Evolutionary conservation across 2,113 vertebrate species (phyloP).

Genomic region (Scartelaos histophorus): DNA sequence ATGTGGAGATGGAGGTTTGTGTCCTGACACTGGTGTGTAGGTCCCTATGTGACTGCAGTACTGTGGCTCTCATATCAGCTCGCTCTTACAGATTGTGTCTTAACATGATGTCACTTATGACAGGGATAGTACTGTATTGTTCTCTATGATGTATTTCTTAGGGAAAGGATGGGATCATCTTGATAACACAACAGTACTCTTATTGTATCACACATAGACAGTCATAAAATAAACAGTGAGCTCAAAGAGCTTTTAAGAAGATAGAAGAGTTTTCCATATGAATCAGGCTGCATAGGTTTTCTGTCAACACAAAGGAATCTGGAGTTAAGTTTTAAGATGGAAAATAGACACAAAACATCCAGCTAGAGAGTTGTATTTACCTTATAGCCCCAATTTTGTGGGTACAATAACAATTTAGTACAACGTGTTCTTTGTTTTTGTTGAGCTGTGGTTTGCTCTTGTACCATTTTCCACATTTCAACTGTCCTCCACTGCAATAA

Average conservation of each 20-base stretch:
- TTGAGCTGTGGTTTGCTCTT: not conserved
- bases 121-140: slow-evolving; percentile 23
- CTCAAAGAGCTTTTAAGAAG: not conserved
- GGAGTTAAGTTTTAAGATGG: not conserved
- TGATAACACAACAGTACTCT: not conserved
- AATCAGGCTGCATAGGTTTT: not conserved
- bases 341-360: not conserved
- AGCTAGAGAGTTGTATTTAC: not conserved
- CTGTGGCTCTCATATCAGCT: slow-evolving; percentile 25
- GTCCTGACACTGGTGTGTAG: slow-evolving; percentile 25
- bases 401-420: not conserved
- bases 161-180: slow-evolving; percentile 8
- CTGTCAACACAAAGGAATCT: slow-evolving; percentile 25
- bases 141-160: slow-evolving; percentile 22
- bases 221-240: not conserved
- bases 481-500: not conserved
- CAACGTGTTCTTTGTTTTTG: not conserved
- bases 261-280: not conserved
- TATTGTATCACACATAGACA: slow-evolving; percentile 14
- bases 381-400: not conserved
- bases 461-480: not conserved
- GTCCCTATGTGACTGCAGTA: slow-evolving; percentile 23
- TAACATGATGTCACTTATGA: slow-evolving; percentile 52
- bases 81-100: slow-evolving; percentile 25
- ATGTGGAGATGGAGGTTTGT: slow-evolving; percentile 45